phyloP scores from a whole-genome alignment of 2,113 vertebrate genomes.

The Salminus brasiliensis region DNA sequence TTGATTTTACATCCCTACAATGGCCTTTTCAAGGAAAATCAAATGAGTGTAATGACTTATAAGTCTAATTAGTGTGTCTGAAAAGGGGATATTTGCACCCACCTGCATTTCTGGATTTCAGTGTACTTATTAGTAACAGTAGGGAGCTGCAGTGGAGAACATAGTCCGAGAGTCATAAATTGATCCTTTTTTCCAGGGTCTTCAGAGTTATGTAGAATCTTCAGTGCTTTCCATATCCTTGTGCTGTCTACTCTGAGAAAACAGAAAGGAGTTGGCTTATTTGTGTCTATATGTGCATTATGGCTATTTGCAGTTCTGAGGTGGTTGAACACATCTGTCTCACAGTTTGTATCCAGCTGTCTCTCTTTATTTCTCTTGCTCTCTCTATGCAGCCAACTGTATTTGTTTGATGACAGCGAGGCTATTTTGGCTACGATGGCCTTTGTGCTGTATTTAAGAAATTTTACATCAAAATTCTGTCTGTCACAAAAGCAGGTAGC shows the following conservation, averaged over 20 bases:
- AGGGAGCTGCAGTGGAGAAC: background rate
- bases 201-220: background rate
- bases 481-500: background rate
- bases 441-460: background rate
- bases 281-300: background rate
- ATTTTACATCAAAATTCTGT: constrained; percentile 18
- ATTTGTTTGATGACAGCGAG: background rate
- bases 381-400: background rate
- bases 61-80: constrained; percentile 7
- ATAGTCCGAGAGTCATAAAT: background rate
- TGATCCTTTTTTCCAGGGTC: background rate
- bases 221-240: background rate
- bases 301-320: background rate
- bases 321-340: background rate
- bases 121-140: background rate
- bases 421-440: background rate
- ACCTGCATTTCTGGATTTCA: background rate
- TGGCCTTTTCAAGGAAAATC: constrained; percentile 1
- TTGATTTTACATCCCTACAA: background rate
- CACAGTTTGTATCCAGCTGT: background rate
- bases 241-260: background rate
- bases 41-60: constrained; percentile 17
- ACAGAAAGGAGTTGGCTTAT: background rate
- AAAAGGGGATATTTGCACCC: background rate
- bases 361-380: background rate